phyloP scores from a whole-genome alignment of 2,797 vertebrate species.

The Alca torda region DNA sequence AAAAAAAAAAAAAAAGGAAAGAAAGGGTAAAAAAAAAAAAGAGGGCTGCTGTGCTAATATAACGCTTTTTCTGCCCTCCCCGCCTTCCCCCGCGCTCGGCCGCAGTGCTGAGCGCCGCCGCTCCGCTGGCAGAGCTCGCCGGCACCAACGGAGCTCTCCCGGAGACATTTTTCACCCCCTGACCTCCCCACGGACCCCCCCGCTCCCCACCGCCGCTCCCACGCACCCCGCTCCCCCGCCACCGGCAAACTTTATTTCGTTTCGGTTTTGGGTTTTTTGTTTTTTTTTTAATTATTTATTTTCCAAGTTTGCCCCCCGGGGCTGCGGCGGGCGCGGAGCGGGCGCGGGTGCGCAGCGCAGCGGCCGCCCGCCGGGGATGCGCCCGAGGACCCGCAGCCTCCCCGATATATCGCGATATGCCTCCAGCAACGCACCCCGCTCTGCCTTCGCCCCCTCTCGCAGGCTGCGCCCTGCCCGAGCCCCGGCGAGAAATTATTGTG shows the following conservation, averaged over 20 bases:
- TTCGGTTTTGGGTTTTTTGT: not conserved
- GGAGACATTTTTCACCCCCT: not conserved
- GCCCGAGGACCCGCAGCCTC: not conserved
- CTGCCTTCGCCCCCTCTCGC: conserved; percentile 14
- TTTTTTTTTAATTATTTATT: not conserved
- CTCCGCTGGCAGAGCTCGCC: not conserved
- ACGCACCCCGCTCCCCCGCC: not conserved
- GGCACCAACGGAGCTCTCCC: not conserved
- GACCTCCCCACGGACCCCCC: not conserved
- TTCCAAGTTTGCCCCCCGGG: not conserved
- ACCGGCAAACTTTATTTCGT: conserved; percentile 4
- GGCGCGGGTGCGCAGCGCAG: not conserved
- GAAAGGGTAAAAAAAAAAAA: not conserved
- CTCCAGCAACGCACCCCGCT: not conserved
- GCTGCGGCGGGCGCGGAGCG: not conserved
- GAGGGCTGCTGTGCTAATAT: not conserved
- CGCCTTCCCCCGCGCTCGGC: not conserved
- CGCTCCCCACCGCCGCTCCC: not conserved
- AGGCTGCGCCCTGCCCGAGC: not conserved
- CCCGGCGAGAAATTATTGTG: conserved; percentile 60
- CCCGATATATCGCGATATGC: conserved; percentile 4
- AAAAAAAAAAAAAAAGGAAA: not conserved
- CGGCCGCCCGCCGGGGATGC: not conserved
- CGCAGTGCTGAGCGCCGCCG: not conserved
- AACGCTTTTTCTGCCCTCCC: not conserved